These are phyloP conservation scores for Turritopsis rubra DNA, from an alignment of 30 jellyfish, hydroid and myxozoan genomes.

Conservation along the genomic window DNA sequence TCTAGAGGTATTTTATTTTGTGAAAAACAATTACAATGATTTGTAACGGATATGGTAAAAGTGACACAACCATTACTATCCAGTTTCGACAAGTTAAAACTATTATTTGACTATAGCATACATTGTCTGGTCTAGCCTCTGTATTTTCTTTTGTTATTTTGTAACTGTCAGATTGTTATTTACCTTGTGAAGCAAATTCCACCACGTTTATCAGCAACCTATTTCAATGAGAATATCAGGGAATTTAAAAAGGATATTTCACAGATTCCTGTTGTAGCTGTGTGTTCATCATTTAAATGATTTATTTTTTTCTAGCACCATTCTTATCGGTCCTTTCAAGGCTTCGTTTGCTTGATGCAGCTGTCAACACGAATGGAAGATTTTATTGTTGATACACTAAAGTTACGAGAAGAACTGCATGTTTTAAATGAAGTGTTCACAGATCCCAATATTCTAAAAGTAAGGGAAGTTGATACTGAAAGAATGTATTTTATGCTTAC, in stretches of 20 bases:
- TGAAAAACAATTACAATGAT: too few species aligned
- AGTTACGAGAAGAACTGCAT: slow-evolving; percentile 72
- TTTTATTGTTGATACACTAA: slow-evolving; percentile 75
- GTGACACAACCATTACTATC: too few species aligned
- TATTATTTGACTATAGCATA: too few species aligned
- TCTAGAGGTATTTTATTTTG: slow-evolving; percentile 56
- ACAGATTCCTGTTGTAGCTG: not conserved
- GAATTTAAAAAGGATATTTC: slow-evolving; percentile 1
- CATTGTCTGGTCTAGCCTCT: too few species aligned
- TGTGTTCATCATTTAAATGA: not conserved
- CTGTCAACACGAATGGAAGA: slow-evolving; percentile 84
- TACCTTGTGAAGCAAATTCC: not conserved
- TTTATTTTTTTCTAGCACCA: slow-evolving; percentile 61
- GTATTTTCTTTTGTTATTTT: too few species aligned
- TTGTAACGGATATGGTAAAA: too few species aligned
- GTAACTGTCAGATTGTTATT: too few species aligned
- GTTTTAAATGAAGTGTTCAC: slow-evolving; percentile 85
- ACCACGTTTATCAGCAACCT: not conserved
- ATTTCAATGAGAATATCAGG: not conserved
- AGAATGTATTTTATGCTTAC: too few species aligned
- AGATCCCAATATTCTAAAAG: slow-evolving; percentile 88
- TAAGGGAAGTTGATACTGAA: too few species aligned
- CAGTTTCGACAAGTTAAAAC: too few species aligned
- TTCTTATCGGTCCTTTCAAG: slow-evolving; percentile 91
- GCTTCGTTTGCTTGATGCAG: slow-evolving; percentile 97